Evolutionary conservation across 2,113 vertebrate genomes (phyloP).

Genomic region (Conger conger): DNA sequence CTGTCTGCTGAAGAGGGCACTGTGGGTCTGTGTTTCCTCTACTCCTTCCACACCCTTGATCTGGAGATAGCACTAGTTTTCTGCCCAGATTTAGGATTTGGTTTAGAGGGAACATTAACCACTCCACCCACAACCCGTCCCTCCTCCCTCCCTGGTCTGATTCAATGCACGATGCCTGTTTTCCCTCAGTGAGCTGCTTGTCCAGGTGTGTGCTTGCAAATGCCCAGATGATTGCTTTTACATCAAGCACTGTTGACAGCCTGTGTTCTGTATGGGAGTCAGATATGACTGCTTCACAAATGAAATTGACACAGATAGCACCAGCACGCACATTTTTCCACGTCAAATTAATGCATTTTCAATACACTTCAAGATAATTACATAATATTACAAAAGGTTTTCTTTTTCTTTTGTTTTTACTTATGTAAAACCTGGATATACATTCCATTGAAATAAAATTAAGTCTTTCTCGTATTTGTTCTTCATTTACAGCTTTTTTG

Average conservation of each 20-base stretch:
- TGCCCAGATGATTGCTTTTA: conserved; percentile 4
- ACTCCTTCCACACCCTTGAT: not conserved
- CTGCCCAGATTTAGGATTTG: not conserved
- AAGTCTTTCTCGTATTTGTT: not conserved
- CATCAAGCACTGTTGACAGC: conserved; percentile 9
- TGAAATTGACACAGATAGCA: conserved; percentile 1
- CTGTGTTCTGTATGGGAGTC: not conserved
- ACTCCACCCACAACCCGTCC: too few relatives aligned
- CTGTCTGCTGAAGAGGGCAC: conserved; percentile 47
- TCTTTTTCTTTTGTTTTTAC: not conserved
- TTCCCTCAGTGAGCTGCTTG: not conserved
- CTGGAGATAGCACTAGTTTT: not conserved
- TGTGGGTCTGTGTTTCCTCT: conserved; percentile 34
- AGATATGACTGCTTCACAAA: conserved; percentile 4
- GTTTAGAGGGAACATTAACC: conserved; percentile 2
- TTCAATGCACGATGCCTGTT: conserved; percentile 12
- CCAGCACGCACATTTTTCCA: not conserved
- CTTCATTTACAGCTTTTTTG: not conserved
- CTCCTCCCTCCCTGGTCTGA: conserved; percentile 9
- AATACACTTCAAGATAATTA: not conserved
- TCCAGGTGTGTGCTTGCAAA: conserved; percentile 10
- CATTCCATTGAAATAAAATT: not conserved
- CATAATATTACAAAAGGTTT: not conserved
- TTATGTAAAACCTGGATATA: not conserved
- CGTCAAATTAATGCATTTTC: not conserved